Evolutionary conservation across 1,140 invertebrate genomes (phyloP).

Genomic region (Frieseomelitta varia): DNA sequence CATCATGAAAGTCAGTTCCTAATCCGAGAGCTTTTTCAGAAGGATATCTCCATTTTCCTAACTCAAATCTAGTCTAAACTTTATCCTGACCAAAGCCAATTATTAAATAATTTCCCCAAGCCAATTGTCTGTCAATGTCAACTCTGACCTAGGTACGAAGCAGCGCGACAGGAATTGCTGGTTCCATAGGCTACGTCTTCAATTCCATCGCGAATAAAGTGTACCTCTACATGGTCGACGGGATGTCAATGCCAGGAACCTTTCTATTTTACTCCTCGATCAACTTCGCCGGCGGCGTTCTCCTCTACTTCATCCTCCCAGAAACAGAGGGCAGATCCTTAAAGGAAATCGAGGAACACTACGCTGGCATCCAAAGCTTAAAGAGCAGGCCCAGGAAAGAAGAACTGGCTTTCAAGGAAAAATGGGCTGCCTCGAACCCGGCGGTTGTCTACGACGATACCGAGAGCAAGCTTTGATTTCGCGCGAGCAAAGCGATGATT

Average conservation of each 20-base stretch:
- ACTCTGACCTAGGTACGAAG: conserved; percentile 83
- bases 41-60: neutral
- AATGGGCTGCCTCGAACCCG: conserved; percentile 77
- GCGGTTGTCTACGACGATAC: conserved; percentile 72
- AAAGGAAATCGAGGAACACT: conserved; percentile 88
- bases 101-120: too few relatives aligned
- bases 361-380: conserved; percentile 83
- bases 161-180: conserved; percentile 86
- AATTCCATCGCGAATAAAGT: conserved; percentile 88
- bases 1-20: too few relatives aligned
- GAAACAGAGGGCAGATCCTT: conserved; percentile 93
- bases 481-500: neutral
- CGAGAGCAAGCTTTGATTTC: conserved; percentile 75
- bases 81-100: too few relatives aligned
- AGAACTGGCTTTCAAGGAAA: conserved; percentile 70
- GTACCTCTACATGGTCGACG: conserved; percentile 85
- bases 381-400: conserved; percentile 73
- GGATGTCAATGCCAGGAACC: conserved; percentile 85
- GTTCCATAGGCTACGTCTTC: conserved; percentile 88
- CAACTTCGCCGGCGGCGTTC: conserved; percentile 85
- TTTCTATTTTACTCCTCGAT: conserved; percentile 87
- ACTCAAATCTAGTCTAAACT: neutral
- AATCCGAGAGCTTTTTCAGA: neutral
- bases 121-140: neutral
- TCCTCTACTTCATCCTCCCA: conserved; percentile 84